Percentiles rank a stretch among this genome's conserved stretches.
Evolutionary conservation across 2,113 vertebrate genomes (phyloP).

Genomic region (Drymodes brunneopygia): DNA sequence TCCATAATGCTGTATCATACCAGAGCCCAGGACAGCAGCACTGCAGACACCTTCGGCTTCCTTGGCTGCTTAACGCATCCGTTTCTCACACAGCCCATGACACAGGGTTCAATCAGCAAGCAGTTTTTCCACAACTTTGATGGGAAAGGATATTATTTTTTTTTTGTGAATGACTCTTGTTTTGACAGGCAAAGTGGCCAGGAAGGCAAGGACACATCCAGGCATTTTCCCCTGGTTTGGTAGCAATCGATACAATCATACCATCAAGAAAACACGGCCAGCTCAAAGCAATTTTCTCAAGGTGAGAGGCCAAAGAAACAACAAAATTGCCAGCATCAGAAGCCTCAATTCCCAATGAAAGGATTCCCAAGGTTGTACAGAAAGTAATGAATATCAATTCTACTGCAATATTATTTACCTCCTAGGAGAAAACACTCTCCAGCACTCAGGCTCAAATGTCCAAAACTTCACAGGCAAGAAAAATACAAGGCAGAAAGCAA

Average conservation of each 20-base stretch:
- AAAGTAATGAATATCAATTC: conserved; percentile 28
- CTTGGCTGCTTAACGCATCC: background rate
- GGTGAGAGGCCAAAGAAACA: conserved; percentile 42
- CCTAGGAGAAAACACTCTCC: conserved; percentile 2
- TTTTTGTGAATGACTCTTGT: background rate
- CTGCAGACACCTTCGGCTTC: background rate
- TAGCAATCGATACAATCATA: background rate
- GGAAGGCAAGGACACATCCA: background rate
- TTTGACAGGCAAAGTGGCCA: background rate
- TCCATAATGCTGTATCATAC: background rate
- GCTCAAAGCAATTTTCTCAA: conserved; percentile 27
- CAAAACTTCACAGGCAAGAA: background rate
- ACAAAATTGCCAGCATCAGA: conserved; percentile 18
- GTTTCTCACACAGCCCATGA: background rate
- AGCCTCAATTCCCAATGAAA: background rate
- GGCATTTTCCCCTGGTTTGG: background rate
- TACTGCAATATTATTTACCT: conserved; percentile 1
- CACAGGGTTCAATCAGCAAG: background rate
- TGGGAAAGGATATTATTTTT: background rate
- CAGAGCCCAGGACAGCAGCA: background rate
- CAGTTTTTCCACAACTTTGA: background rate
- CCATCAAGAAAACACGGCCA: background rate
- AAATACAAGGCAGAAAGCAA: background rate
- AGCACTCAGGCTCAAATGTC: background rate
- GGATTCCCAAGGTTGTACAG: background rate